Conservation (phyloP, 2,888 invertebrate species). For the Drosophila melanosoma region DNA sequence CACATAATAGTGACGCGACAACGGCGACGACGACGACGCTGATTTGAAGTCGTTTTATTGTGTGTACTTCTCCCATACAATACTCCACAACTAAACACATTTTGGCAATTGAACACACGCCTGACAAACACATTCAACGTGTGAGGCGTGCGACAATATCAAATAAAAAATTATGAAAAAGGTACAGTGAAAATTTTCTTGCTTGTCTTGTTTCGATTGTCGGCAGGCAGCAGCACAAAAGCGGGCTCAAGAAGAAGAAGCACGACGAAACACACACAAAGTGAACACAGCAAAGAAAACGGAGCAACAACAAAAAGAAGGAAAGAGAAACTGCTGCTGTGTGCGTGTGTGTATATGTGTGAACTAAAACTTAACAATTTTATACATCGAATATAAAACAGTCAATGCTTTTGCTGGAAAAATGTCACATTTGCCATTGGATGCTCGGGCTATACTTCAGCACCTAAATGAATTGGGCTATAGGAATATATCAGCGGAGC, state of each 20-base stretch:
- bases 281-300: constrained; percentile 64
- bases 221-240: constrained; percentile 66
- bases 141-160: constrained; percentile 40
- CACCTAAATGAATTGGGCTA: constrained; percentile 92
- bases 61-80: constrained; percentile 35
- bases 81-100: constrained; percentile 47
- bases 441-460: constrained; percentile 90
- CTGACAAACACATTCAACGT: constrained; percentile 35
- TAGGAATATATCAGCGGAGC: constrained; percentile 90
- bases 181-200: constrained; percentile 75
- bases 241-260: constrained; percentile 55
- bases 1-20: constrained; percentile 64
- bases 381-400: constrained; percentile 24
- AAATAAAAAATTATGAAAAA: constrained; percentile 33
- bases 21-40: constrained; percentile 59
- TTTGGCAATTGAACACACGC: constrained; percentile 39
- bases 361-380: constrained; percentile 49
- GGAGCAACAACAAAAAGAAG: constrained; percentile 64
- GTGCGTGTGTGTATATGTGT: constrained; percentile 29
- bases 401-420: constrained; percentile 67
- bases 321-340: constrained; percentile 63
- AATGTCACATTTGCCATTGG: constrained; percentile 86
- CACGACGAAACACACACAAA: constrained; percentile 40
- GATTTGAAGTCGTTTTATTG: constrained; percentile 43
- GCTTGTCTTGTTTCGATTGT: constrained; percentile 66